Conservation (phyloP, 2,888 invertebrate genomes). For the Drosophila cyrtoloma region DNA sequence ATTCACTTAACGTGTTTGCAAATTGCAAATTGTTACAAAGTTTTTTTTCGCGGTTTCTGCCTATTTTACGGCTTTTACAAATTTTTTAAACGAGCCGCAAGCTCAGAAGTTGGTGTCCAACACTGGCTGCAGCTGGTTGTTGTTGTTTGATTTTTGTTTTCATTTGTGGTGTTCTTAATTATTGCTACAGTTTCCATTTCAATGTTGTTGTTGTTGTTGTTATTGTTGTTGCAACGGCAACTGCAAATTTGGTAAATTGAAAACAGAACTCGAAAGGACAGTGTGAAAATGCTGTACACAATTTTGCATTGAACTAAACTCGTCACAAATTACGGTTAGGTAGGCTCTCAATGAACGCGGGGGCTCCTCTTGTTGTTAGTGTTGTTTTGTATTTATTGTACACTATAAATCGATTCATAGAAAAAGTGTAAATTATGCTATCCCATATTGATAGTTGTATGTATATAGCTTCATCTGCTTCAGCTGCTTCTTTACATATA, state of each 20-base stretch:
- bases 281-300: constrained; percentile 62
- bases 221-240: constrained; percentile 62
- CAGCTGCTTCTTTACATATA: constrained; percentile 48
- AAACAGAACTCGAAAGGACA: constrained; percentile 47
- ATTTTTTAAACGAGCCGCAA: constrained; percentile 16
- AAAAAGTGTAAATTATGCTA: constrained; percentile 80
- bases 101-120: constrained; percentile 14
- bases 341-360: constrained; percentile 47
- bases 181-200: constrained; percentile 40
- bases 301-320: constrained; percentile 49
- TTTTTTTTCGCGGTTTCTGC: constrained; percentile 19
- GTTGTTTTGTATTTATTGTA: constrained; percentile 57
- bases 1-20: constrained; percentile 42
- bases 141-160: constrained; percentile 17
- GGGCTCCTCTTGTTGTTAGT: constrained; percentile 45
- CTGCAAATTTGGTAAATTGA: constrained; percentile 54
- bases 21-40: constrained; percentile 53
- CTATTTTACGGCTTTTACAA: constrained; percentile 37
- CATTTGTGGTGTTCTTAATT: constrained; percentile 42
- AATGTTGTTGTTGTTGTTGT: constrained; percentile 31
- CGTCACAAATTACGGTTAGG: constrained; percentile 37
- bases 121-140: constrained; percentile 25
- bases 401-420: constrained; percentile 80
- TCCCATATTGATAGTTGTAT: constrained; percentile 71
- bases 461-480: constrained; percentile 57